Evolutionary conservation across 2,888 invertebrate genomes (phyloP).

Genomic region (Drosophila mimetica): DNA sequence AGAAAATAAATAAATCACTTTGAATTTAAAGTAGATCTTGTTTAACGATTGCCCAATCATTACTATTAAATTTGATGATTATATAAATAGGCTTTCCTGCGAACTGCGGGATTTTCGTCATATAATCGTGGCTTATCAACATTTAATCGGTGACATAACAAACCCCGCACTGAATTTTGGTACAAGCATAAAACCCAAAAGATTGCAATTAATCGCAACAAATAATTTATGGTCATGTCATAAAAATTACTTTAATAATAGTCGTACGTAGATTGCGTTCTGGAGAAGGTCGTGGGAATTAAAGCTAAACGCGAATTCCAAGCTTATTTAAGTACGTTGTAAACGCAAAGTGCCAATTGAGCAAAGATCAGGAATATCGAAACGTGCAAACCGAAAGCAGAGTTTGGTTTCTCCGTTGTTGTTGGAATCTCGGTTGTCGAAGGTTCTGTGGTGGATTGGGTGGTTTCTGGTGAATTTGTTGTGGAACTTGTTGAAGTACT

Average conservation of each 20-base stretch:
- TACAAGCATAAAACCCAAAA: constrained; percentile 3
- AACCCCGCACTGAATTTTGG: background rate
- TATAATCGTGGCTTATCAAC: constrained; percentile 5
- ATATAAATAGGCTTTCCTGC: constrained; percentile 9
- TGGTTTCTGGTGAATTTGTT: constrained; percentile 11
- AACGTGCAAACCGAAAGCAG: constrained; percentile 16
- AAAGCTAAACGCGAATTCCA: background rate
- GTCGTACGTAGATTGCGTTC: constrained; percentile 20
- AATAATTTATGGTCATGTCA: constrained; percentile 28
- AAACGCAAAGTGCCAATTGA: constrained; percentile 26
- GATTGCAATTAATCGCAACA: constrained; percentile 19
- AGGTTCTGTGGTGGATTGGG: constrained; percentile 1
- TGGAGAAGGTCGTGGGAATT: constrained; percentile 35
- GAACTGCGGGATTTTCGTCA: constrained; percentile 1
- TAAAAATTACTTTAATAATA: constrained; percentile 33
- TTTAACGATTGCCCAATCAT: background rate
- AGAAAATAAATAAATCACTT: background rate
- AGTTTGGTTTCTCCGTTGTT: constrained; percentile 25
- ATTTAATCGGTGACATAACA: constrained; percentile 22
- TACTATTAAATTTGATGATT: background rate
- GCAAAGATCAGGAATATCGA: constrained; percentile 26
- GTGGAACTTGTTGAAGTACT: constrained; percentile 11
- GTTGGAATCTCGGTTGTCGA: constrained; percentile 18
- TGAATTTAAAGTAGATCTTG: background rate
- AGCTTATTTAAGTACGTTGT: constrained; percentile 21